Evolutionary conservation across 2,888 invertebrate genomes (phyloP), one percentile per base, ranked within the genome.

Genomic region (Allygus modestus): DNA sequence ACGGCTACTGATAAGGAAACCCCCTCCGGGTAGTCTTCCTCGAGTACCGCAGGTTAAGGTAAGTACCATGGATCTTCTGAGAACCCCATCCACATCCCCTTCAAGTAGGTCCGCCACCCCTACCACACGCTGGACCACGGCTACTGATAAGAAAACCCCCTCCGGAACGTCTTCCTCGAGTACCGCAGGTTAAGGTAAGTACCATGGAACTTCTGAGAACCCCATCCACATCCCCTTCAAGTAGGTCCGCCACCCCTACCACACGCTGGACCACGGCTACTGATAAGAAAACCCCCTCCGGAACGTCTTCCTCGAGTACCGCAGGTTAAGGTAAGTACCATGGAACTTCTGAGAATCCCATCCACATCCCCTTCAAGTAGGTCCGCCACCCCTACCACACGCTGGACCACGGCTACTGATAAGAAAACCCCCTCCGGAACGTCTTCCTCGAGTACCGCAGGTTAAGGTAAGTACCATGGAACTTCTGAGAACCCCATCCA

Each of bases 291-390:
- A 37, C 4, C 7, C 37, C 37, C 11, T 37, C 37, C 4, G n/a
- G n/a, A n/a, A n/a, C n/a, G n/a, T n/a, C n/a, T n/a, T n/a, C n/a
- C n/a, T n/a, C n/a, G n/a, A n/a, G n/a, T n/a, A n/a, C n/a, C n/a
- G n/a, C n/a, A n/a, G n/a, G n/a, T n/a, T n/a, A n/a, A n/a, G n/a
- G n/a, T n/a, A n/a, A n/a, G n/a, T n/a, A n/a, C n/a, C n/a, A n/a
- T n/a, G n/a, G n/a, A n/a, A n/a, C n/a, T n/a, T n/a, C n/a, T n/a
- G n/a, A n/a, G n/a, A n/a, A n/a, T n/a, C n/a, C n/a, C n/a, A n/a
- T n/a, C 58, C 58, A 58, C 58, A 58, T 58, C 58, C 58, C 20
- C 65, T 28, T 15, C 65, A 58, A 58, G 58, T 58, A 58, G 58
- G 20, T 58, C 58, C 20, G 26, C 20, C 20, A 12, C 58, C 65